Evolutionary conservation across 2,113 vertebrate genomes (phyloP).

Genomic region (Hippoglossus stenolepis): DNA sequence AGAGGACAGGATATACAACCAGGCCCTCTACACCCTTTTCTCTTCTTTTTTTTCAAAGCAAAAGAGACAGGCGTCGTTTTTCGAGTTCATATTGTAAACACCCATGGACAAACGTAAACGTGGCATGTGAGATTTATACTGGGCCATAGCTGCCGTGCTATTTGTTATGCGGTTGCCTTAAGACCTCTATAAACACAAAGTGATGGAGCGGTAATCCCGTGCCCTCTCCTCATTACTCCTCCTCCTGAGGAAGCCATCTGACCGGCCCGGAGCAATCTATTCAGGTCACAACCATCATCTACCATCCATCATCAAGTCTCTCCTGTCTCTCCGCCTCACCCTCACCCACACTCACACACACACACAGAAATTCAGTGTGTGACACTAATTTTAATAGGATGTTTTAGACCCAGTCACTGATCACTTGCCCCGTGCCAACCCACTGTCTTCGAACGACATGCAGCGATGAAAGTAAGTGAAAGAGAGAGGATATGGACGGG

Average conservation of each 20-base stretch:
- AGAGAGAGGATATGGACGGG: constrained; percentile 18
- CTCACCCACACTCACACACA: constrained; percentile 44
- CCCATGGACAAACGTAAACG: constrained; percentile 25
- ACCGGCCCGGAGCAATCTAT: constrained; percentile 62
- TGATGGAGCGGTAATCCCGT: constrained; percentile 68
- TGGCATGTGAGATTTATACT: constrained; percentile 38
- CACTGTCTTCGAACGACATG: constrained; percentile 37
- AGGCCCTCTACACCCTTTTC: background rate
- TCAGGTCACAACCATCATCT: constrained; percentile 75
- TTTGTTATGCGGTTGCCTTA: constrained; percentile 52
- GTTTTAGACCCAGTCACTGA: constrained; percentile 59
- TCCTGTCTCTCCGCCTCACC: constrained; percentile 39
- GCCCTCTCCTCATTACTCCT: constrained; percentile 67
- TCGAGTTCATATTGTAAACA: constrained; percentile 18
- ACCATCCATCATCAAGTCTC: constrained; percentile 66
- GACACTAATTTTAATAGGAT: constrained; percentile 65
- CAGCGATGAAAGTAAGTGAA: constrained; percentile 38
- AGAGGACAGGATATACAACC: constrained; percentile 9
- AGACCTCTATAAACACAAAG: constrained; percentile 62
- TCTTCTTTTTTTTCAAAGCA: background rate
- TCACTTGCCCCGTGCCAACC: constrained; percentile 51
- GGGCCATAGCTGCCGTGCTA: constrained; percentile 41
- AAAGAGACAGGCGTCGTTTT: constrained; percentile 9
- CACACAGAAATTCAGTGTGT: constrained; percentile 36
- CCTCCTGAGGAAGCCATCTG: constrained; percentile 71